Evolutionary conservation across 2,113 vertebrate species (phyloP), one percentile per base, ranked within the genome.

Genomic region (Phoenicopterus ruber): DNA sequence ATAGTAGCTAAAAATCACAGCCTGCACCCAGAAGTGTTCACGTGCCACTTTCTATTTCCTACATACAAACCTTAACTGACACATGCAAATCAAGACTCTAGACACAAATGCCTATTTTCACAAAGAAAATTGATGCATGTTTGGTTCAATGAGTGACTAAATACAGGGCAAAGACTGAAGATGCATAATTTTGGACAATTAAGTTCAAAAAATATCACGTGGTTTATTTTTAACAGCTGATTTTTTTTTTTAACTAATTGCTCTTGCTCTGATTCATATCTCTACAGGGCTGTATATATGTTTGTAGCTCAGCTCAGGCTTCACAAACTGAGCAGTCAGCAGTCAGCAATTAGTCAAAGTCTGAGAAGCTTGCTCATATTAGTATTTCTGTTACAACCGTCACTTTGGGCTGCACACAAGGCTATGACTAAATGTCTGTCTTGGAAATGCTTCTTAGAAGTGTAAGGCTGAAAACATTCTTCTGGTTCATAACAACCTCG

Each of bases 341-440:
- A 88, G 40, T 69, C 82, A 95, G 90, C 94, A 93, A 89, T 97
- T 97, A 95, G 77, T 95, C 95, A 86, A 97, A 88, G 93, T 95
- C 94, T 96, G 93, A 94, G 93, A 81, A 92, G 93, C 82, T 91
- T 92, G 95, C 88, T 97, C 83, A 55, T 66, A 65, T 78, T 69
- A 61, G 92, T 81, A 57, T 94, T 90, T 89, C 82, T 89, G 80
- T 79, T 94, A 40, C 73, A 95, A 17, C 80, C 40, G 13, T 85
- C 90, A 92, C 93, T 96, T 11, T 15, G 90, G 91, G 90, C 86
- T 92, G 76, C 82, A 85, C 69, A 54, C 80, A 88, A 47, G 83
- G 40, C 88, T 96, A 65, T 94, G 92, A 96, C 92, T 96, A 96
- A 97, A 95, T 78, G 42, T 82, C 78, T 93, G 90, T 95, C 96